phyloP scores from a whole-genome alignment of 2,113 vertebrate genomes.

The Chitala chitala region DNA sequence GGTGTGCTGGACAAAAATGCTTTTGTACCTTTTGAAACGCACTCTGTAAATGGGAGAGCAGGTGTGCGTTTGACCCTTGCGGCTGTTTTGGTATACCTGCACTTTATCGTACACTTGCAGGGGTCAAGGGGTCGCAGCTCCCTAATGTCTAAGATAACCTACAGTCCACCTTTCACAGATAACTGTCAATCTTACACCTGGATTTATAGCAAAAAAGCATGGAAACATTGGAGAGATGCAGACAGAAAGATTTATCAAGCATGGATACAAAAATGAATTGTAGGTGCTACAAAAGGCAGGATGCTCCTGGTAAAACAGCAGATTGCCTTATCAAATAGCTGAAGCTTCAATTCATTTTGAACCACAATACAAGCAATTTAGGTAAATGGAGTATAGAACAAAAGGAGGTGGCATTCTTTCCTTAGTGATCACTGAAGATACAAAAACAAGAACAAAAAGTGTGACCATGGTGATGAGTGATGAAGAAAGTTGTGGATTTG shows the following conservation, averaged over 20 bases:
- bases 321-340: conserved; percentile 3
- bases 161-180: neutral
- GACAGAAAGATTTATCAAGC: neutral
- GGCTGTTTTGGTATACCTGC: too few species aligned
- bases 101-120: neutral
- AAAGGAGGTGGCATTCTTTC: neutral
- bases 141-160: neutral
- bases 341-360: conserved; percentile 7
- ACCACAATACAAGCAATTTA: neutral
- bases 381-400: neutral
- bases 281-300: neutral
- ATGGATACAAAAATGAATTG: neutral
- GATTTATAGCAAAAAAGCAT: conserved; percentile 3
- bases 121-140: neutral
- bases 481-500: conserved; percentile 9
- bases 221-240: conserved; percentile 16
- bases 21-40: too few species aligned
- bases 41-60: too few species aligned
- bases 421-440: neutral
- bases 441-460: neutral
- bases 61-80: too few species aligned
- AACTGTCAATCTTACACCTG: conserved; percentile 9
- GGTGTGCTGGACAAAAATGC: too few species aligned
- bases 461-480: neutral
- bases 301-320: neutral